Evolutionary conservation across 2,888 invertebrate genomes (phyloP).

Genomic region (Tenthredo distinguenda): DNA sequence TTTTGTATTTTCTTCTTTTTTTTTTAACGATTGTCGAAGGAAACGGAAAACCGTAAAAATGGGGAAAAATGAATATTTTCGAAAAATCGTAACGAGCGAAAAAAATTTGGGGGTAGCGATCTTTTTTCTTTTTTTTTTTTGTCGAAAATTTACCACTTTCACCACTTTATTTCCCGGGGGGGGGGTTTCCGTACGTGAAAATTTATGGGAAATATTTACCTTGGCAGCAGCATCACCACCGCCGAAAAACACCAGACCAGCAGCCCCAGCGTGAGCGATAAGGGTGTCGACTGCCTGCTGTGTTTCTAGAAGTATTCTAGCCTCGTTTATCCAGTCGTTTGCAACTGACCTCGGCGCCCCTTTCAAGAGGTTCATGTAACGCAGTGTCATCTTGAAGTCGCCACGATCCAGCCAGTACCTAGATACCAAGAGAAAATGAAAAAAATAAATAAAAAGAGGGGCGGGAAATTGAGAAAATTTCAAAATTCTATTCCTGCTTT

Average conservation of each 20-base stretch:
- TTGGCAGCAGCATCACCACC: slow-evolving; percentile 69
- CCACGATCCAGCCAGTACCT: slow-evolving; percentile 94
- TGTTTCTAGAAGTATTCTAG: slow-evolving; percentile 91
- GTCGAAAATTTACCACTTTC: neutral
- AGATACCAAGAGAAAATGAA: neutral
- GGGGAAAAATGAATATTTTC: neutral
- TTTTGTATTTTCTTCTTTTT: neutral
- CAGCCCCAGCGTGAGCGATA: slow-evolving; percentile 92
- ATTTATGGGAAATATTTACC: slow-evolving; percentile 59
- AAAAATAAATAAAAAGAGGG: too few species aligned
- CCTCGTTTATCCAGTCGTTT: slow-evolving; percentile 92
- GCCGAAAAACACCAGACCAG: slow-evolving; percentile 81
- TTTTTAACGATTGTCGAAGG: neutral
- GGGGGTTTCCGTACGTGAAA: too few species aligned
- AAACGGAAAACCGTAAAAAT: neutral
- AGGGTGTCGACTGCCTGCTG: slow-evolving; percentile 94
- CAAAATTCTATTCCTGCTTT: too few species aligned
- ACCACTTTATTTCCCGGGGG: neutral
- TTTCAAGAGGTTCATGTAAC: slow-evolving; percentile 91
- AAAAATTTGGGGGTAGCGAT: neutral
- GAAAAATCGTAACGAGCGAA: neutral
- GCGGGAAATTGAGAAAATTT: too few species aligned
- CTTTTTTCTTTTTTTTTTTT: neutral
- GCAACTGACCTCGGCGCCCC: slow-evolving; percentile 95
- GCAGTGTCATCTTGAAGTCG: slow-evolving; percentile 91